Base-by-base conservation (phyloP, 1,140 invertebrate genomes). In the Euglossa dilemma region DNA sequence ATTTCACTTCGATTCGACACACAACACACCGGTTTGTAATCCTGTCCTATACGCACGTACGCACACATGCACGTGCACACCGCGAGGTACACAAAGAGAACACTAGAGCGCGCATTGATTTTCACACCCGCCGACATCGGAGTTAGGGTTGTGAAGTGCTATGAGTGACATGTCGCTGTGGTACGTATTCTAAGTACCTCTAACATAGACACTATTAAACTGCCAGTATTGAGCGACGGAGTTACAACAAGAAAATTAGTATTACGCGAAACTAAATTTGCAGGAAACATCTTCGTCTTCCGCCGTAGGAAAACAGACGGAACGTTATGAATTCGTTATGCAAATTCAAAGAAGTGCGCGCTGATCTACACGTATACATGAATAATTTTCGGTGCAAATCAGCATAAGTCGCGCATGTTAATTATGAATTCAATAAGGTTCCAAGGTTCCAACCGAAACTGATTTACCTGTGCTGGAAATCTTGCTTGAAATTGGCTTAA, bases 31-130 rank as follows among this genome's bases (percentile, higher is more conserved):
- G 1, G 36, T 36, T 36, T 36, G 36, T 36, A 36, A 36, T 36
- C 36, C 36, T 36, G 36, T 36, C 36, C 36, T 36, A 36, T 36
- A 36, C 36, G 36, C 36, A 36, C 0, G 12, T 25, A 14, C n/a
- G 14, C 57, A 59, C 14, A 25, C 12, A 28, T 16, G 9, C 54
- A 28, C 2, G 7, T 50, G 11, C 43, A 12, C 11, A 25, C 12
- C 0, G 12, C 20, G 25, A 28, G 50, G 54, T 18, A 45, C 23
- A 59, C 54, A 50, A 67, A 70, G 76, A 59, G 25, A 50, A 70
- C 23, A 59, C 45, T 79, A 12, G 25, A 77, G 25, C 43, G 20
- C 11, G 52, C 54, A 79, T 79, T 59, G 66, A 79, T 70, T 79
- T 79, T 79, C 76, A 66, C 66, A 70, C 76, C 54, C 52, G 18